A percentile compares a stretch with the other conserved stretches of the same genome.
Evolutionary conservation across 2,888 invertebrate genomes (phyloP).

Genomic region (Clitarchus hookeri): DNA sequence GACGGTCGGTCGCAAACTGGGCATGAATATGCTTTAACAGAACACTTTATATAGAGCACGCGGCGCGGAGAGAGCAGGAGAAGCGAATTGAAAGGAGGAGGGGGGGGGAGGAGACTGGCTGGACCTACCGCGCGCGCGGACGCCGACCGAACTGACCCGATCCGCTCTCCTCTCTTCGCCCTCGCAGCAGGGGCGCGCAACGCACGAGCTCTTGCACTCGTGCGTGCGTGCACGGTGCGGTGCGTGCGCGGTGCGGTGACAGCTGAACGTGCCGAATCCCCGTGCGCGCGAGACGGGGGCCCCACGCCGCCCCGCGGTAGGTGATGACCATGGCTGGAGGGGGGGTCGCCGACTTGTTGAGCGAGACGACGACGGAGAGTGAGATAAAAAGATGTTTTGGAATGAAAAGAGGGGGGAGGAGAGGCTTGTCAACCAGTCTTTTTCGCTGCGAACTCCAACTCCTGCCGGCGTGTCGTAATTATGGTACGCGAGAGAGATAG

Average conservation of each 20-base stretch:
- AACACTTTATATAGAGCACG: constrained; percentile 9
- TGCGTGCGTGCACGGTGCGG: not conserved
- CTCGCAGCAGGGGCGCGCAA: not conserved
- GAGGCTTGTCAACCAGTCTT: not conserved
- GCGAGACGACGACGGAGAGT: not conserved
- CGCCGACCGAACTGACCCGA: constrained; percentile 3
- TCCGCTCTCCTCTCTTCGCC: not conserved
- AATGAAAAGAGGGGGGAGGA: not conserved
- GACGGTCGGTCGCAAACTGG: constrained; percentile 7
- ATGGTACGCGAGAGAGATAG: not conserved
- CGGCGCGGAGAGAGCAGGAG: not conserved
- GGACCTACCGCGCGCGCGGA: not conserved
- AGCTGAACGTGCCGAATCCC: not conserved
- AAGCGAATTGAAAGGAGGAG: not conserved
- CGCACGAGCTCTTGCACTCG: not conserved
- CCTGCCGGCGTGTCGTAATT: not conserved
- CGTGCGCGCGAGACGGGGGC: not conserved
- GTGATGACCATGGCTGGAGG: not conserved
- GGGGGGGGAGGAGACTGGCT: constrained; percentile 1
- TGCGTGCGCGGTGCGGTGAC: not conserved
- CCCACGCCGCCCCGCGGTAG: not conserved
- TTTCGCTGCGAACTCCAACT: not conserved
- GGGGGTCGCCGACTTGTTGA: not conserved
- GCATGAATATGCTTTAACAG: not conserved
- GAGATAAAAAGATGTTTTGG: constrained; percentile 14